Base-by-base conservation (phyloP, 2,113 vertebrate genomes). In the Xenopus laevis region DNA sequence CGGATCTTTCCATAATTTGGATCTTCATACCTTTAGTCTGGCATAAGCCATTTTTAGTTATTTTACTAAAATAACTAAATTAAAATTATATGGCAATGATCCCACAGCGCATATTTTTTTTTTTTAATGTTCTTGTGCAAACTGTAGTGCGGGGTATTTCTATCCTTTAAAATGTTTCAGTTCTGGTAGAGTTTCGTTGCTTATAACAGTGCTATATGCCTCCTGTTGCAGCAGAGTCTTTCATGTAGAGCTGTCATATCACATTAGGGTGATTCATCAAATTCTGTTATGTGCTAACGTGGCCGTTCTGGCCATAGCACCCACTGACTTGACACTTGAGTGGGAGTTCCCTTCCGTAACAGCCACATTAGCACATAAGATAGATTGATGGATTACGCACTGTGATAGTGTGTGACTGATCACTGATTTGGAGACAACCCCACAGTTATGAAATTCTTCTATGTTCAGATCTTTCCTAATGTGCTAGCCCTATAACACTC, bases 321-420 rank as follows among this genome's bases (percentile, higher is more conserved):
- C 72, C 72, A 59, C 65, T 68, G 73, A 62, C 73, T 75, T 75
- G 73, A 75, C 61, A 75, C 66, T 68, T 60, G 57, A 68, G 65
- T 75, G 57, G 73, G 68, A 67, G 73, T 68, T 61, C 65, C 65
- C 58, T 55, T 30, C 65, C 65, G 27, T 68, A 69, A 67, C 73
- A 15, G 65, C 73, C 65, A 75, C 65, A 68, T 75, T 75, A 75
- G 60, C 73, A 75, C 73, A 63, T 75, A 68, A 75, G 21, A 75
- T 30, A 75, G 73, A 68, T 69, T 75, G 73, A 75, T 75, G 73
- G 61, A 75, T 75, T 33, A 66, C 65, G 21, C 58, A 33, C 73
- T 69, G 44, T 57, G 74, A 77, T 77, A 44, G 18, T 70, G 50
- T 77, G 59, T 70, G 67, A 69, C 67, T 69, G 58, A 52, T 77